Conservation (phyloP, 2,797 vertebrate species). For the Crypturellus tataupa region DNA sequence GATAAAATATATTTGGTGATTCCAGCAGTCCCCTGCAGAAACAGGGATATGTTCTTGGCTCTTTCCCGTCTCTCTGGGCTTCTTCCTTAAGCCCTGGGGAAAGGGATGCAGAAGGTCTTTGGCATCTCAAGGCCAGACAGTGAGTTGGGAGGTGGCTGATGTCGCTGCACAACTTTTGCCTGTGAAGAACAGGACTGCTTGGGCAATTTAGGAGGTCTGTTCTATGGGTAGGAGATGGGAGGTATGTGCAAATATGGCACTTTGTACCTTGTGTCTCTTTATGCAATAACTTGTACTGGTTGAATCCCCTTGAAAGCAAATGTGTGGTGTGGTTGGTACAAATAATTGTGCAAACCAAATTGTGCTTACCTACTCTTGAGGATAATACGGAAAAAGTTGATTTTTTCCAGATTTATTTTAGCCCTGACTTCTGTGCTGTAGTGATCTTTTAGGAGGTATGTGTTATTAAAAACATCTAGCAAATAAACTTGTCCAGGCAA, state of each 20-base stretch:
- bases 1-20: not conserved
- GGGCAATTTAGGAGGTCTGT: not conserved
- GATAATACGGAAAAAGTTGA: not conserved
- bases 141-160: not conserved
- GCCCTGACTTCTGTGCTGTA: not conserved
- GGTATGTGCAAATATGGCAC: not conserved
- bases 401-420: not conserved
- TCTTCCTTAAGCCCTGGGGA: not conserved
- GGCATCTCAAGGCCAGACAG: not conserved
- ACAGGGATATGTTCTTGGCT: fast-evolving
- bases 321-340: not conserved
- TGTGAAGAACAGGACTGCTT: not conserved
- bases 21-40: not conserved
- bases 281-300: not conserved
- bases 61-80: not conserved
- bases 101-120: not conserved
- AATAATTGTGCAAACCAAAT: not conserved
- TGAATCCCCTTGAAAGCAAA: not conserved
- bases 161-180: not conserved
- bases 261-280: not conserved
- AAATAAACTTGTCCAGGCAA: constrained; percentile 20
- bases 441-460: not conserved
- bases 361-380: not conserved
- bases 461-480: not conserved
- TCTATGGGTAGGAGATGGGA: not conserved